Percentiles rank a stretch among this genome's conserved stretches.
These are phyloP conservation scores for Miichthys miiuy DNA, from an alignment of 2,797 vertebrate species.

Conservation along the genomic window DNA sequence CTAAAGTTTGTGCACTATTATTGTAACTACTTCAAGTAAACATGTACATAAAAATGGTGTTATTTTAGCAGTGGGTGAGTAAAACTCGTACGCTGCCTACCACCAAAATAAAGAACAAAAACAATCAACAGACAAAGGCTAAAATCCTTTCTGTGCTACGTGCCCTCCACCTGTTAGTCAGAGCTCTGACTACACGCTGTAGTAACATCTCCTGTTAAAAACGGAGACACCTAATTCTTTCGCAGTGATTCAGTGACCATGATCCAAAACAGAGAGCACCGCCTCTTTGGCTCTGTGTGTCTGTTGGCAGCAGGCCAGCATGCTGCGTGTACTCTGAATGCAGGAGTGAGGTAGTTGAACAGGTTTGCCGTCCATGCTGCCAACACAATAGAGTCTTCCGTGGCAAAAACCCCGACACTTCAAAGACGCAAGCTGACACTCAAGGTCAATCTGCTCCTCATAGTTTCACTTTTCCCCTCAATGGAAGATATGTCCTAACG, in stretches of 20 bases:
- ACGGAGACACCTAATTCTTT: slow-evolving; percentile 44
- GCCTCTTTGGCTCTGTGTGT: slow-evolving; percentile 18
- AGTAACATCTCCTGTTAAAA: slow-evolving; percentile 39
- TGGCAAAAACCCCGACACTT: slow-evolving; percentile 33
- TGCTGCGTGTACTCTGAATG: slow-evolving; percentile 32
- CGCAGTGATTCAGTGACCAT: slow-evolving; percentile 47
- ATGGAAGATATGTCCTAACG: slow-evolving; percentile 1
- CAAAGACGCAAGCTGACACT: slow-evolving; percentile 44
- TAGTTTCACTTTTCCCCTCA: slow-evolving; percentile 18
- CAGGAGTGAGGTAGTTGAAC: slow-evolving; percentile 52
- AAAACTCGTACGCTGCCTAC: slow-evolving; percentile 14
- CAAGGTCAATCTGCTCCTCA: slow-evolving; percentile 25
- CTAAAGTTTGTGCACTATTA: slow-evolving; percentile 23
- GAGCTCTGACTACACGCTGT: slow-evolving; percentile 8
- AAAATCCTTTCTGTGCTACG: slow-evolving; percentile 3
- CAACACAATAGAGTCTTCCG: slow-evolving; percentile 34
- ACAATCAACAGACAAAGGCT: slow-evolving; percentile 25
- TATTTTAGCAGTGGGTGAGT: slow-evolving; percentile 48
- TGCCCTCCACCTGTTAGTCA: slow-evolving; percentile 24
- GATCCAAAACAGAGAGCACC: slow-evolving; percentile 39
- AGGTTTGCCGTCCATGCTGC: slow-evolving; percentile 52
- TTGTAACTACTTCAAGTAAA: slow-evolving; percentile 45
- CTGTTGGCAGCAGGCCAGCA: slow-evolving; percentile 32
- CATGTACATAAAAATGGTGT: slow-evolving; percentile 53
- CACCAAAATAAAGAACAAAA: slow-evolving; percentile 17